Base-by-base conservation (phyloP, 2,113 vertebrate genomes). In the Leptobrachium ailaonicum region DNA sequence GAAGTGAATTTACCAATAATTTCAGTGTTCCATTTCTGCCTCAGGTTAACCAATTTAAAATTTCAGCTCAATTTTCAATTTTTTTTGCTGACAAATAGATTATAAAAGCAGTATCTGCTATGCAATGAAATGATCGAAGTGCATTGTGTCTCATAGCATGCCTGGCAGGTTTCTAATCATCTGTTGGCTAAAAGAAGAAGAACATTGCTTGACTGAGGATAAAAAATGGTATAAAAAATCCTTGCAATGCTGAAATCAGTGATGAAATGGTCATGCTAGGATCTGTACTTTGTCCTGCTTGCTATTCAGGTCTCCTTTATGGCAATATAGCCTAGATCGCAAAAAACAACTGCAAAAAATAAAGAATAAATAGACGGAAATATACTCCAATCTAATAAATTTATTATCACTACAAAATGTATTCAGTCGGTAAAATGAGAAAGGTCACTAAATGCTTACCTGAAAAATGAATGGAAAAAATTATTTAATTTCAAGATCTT, bases 1-100 rank as follows among this genome's bases (percentile, higher is more conserved):
- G 50, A 71, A 50, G 10, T 41, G 44, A 63, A 2, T 7, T 43
- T 68, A 47, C 68, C 40, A 62, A 72, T 54, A 66, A 75, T 69
- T 75, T 69, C 10, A 50, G 20, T 63, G 60, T 41, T 67, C 66
- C 66, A 32, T 80, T 45, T 13, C 40, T 42, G 70, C 70, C 77
- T 75, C 60, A 64, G 71, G 78, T 80, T 69, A 75, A 75, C 72
- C 64, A 50, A 75, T 74, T 80, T 75, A 81, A 75, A 81, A 74
- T 80, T 81, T 75, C 72, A 81, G 66, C 42, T 81, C 50, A 68
- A 75, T 75, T 69, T 80, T 60, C 53, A 41, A 53, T 68, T 81
- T 75, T 75, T 81, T 81, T 75, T 81, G 79, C 79, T 81, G 79
- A 69, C 79, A 81, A 81, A 81, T 75, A 62, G 71, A 80, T 80